A percentile compares a stretch with the other conserved stretches of the same genome.
These are phyloP conservation scores for Mormyrus hasselquistii DNA, from an alignment of 2,797 vertebrate genomes.

Conservation along the genomic window DNA sequence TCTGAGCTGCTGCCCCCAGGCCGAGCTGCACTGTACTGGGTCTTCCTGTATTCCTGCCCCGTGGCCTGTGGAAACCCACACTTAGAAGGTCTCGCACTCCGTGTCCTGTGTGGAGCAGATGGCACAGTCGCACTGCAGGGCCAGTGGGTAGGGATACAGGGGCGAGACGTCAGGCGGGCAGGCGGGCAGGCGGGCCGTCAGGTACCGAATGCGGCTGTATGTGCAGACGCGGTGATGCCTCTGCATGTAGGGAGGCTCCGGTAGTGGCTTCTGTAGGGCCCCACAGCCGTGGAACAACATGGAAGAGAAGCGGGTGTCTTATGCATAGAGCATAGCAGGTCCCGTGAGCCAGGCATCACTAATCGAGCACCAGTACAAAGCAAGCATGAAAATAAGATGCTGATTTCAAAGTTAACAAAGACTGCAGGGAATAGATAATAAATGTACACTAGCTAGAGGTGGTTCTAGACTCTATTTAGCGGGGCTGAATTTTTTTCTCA, in stretches of 20 bases:
- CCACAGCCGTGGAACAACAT: background rate
- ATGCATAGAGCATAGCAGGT: background rate
- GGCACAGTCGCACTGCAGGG: constrained; percentile 61
- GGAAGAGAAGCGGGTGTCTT: background rate
- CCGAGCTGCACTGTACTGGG: background rate
- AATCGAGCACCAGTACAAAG: background rate
- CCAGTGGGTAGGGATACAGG: constrained; percentile 62
- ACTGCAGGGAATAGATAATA: background rate
- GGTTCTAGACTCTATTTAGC: background rate
- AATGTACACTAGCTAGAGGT: background rate
- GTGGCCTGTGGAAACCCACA: background rate
- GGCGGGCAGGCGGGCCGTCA: constrained; percentile 56
- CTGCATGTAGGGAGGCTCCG: constrained; percentile 59
- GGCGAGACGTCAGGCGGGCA: constrained; percentile 56
- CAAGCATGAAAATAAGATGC: background rate
- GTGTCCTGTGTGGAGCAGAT: constrained; percentile 62
- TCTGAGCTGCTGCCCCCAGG: background rate
- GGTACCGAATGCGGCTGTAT: constrained; percentile 53
- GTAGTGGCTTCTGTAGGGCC: constrained; percentile 52
- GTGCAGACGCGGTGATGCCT: constrained; percentile 62
- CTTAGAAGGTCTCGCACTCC: constrained; percentile 64
- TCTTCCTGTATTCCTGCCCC: background rate
- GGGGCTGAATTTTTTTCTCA: background rate
- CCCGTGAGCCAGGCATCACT: background rate
- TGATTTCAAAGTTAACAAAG: background rate